These are phyloP conservation scores for Eutolmus rufibarbis DNA, from an alignment of 2,888 invertebrate species.

Conservation along the genomic window DNA sequence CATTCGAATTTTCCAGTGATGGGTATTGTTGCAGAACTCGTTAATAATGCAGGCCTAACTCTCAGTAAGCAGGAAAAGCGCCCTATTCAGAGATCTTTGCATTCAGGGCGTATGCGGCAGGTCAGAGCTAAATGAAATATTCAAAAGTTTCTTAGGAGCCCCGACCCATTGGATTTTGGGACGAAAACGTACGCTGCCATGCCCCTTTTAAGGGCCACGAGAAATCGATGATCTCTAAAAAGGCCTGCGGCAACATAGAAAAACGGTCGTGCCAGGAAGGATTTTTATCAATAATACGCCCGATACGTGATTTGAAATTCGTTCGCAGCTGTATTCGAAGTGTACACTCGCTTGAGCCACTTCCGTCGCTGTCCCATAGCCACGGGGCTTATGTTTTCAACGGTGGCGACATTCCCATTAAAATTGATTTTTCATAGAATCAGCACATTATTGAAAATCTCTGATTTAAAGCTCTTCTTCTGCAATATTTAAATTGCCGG, in stretches of 20 bases:
- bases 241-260: not conserved
- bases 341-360: not conserved
- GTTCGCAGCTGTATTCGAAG: not conserved
- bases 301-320: constrained; percentile 31
- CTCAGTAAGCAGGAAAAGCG: not conserved
- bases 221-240: constrained; percentile 30
- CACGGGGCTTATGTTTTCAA: not conserved
- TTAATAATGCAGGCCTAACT: not conserved
- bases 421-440: not conserved
- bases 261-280: constrained; percentile 5
- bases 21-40: not conserved
- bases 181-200: not conserved
- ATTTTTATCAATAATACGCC: constrained; percentile 32
- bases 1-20: not conserved
- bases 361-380: not conserved
- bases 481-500: not conserved
- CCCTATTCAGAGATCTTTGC: not conserved
- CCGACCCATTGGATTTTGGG: not conserved
- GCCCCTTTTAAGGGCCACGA: not conserved
- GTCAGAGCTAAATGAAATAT: constrained; percentile 9
- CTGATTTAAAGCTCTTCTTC: not conserved
- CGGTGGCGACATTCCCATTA: not conserved
- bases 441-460: not conserved
- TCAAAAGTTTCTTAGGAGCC: not conserved
- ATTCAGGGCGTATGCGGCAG: not conserved